phyloP scores from a whole-genome alignment of 2,888 invertebrate species.

The Orchesellides sinensis region DNA sequence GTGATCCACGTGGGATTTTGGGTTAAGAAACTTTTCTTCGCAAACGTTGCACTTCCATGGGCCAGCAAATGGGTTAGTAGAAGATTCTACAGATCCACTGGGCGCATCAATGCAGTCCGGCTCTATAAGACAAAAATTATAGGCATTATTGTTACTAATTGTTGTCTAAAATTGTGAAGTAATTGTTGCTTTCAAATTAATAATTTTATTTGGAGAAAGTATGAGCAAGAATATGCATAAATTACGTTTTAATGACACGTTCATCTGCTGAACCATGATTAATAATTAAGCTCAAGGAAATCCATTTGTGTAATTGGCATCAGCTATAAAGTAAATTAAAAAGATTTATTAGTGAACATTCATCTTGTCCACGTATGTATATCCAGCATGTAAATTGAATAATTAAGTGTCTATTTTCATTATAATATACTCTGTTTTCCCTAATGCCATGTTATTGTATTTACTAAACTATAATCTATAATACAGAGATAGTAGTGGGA shows the following conservation, averaged over 20 bases:
- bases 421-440: no score
- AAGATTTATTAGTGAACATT: no score
- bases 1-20: slow-evolving; percentile 56
- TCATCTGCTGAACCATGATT: slow-evolving; percentile 55
- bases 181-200: not conserved
- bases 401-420: no score
- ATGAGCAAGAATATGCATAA: not conserved
- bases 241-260: slow-evolving; percentile 43
- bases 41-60: slow-evolving; percentile 68
- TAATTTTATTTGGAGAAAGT: not conserved
- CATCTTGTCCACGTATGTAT: no score
- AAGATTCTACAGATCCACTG: not conserved
- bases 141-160: not conserved
- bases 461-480: no score
- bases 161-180: no score
- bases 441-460: no score
- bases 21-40: slow-evolving; percentile 37
- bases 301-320: slow-evolving; percentile 34
- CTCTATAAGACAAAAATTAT: not conserved
- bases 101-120: not conserved
- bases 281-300: slow-evolving; percentile 15
- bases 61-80: slow-evolving; percentile 23
- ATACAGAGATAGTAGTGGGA: no score
- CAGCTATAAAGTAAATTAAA: slow-evolving; percentile 27
- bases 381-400: no score